These are phyloP conservation scores for Oenanthe melanoleuca DNA, from an alignment of 2,113 vertebrate genomes.

Conservation along the genomic window DNA sequence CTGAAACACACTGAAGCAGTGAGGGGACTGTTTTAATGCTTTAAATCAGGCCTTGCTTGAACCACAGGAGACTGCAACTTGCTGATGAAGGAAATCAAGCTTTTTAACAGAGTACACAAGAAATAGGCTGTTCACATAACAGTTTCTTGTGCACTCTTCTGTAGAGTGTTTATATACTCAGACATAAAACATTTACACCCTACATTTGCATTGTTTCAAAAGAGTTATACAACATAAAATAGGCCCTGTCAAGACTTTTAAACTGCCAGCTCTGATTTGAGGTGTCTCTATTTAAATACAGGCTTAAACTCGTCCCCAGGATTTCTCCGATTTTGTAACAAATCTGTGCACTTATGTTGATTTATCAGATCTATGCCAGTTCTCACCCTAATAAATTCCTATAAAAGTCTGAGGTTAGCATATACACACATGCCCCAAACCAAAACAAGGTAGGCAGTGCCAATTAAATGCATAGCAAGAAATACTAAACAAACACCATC, in stretches of 20 bases:
- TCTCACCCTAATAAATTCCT: not conserved
- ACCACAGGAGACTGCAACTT: not conserved
- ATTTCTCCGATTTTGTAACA: not conserved
- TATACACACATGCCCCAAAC: not conserved
- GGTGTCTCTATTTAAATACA: not conserved
- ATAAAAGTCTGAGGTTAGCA: not conserved
- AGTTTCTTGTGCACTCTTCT: not conserved
- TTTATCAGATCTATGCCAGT: not conserved
- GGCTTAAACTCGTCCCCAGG: not conserved
- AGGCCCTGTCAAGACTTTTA: not conserved
- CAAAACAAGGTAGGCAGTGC: not conserved
- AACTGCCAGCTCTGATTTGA: not conserved
- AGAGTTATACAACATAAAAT: not conserved
- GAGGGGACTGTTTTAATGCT: not conserved
- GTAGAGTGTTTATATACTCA: not conserved
- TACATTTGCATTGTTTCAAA: not conserved
- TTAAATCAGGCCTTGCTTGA: not conserved
- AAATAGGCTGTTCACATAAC: not conserved
- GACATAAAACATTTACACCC: not conserved
- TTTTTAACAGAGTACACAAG: not conserved
- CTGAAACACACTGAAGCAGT: not conserved
- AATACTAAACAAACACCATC: not conserved
- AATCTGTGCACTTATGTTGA: not conserved
- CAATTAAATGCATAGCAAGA: not conserved
- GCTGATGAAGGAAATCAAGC: not conserved